These are phyloP conservation scores for Pachyuromys duprasi DNA, from an alignment of 2,797 vertebrate species.

Conservation along the genomic window DNA sequence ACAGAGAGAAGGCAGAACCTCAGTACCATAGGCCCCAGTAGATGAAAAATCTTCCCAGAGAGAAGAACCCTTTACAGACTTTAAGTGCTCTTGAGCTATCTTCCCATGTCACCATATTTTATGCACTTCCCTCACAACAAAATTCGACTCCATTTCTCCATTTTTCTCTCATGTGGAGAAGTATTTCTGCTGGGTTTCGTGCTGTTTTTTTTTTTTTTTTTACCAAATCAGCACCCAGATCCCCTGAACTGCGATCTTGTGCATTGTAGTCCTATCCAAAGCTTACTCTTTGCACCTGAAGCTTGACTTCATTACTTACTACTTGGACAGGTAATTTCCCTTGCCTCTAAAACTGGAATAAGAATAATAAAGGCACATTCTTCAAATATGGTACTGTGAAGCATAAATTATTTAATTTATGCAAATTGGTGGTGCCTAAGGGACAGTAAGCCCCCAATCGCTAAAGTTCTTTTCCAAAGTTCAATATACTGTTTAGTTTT, in stretches of 20 bases:
- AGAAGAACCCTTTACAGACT: neutral
- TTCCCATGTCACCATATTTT: neutral
- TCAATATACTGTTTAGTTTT: conserved; percentile 2
- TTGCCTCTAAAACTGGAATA: neutral
- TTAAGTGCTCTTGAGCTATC: neutral
- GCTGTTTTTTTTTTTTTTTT: neutral
- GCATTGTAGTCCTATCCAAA: neutral
- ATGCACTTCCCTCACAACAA: neutral
- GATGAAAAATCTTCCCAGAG: neutral
- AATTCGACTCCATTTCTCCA: neutral
- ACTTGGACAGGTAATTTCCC: neutral
- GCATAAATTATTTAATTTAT: neutral
- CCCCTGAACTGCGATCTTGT: neutral
- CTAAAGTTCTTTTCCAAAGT: neutral
- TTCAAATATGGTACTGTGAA: neutral
- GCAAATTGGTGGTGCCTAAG: neutral
- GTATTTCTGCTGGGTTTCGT: neutral
- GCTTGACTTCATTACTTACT: neutral
- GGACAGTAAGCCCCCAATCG: neutral
- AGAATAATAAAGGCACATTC: neutral
- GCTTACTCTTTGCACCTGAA: neutral
- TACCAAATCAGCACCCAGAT: neutral
- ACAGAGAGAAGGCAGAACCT: neutral
- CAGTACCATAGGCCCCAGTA: neutral
- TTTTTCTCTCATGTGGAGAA: neutral